Conservation (phyloP, 2,797 vertebrate species). For the Ctenosaura bakeri region DNA sequence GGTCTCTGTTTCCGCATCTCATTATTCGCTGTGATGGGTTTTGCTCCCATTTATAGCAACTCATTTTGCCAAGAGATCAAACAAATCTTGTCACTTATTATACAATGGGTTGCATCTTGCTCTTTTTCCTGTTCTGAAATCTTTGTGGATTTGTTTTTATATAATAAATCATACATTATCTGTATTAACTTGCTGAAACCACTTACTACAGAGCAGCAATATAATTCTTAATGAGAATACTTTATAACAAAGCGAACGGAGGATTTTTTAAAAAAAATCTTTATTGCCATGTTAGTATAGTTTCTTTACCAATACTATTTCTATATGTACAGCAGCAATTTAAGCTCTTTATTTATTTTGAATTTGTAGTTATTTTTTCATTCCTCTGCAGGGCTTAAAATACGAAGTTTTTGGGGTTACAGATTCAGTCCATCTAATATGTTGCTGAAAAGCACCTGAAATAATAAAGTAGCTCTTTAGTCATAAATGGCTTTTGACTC, state of each 20-base stretch:
- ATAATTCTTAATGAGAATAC: neutral
- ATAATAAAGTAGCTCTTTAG: slow-evolving; percentile 71
- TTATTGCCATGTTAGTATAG: neutral
- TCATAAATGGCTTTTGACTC: slow-evolving; percentile 65
- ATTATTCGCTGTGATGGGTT: slow-evolving; percentile 65
- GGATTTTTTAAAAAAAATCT: neutral
- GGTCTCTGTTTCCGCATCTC: slow-evolving; percentile 71
- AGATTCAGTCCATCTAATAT: slow-evolving; percentile 63
- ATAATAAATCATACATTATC: slow-evolving; percentile 52
- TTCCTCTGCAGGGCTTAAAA: slow-evolving; percentile 2
- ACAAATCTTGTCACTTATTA: slow-evolving; percentile 60
- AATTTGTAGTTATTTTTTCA: slow-evolving; percentile 49
- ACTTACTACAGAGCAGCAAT: neutral
- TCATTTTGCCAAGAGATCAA: slow-evolving; percentile 55
- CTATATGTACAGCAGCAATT: slow-evolving; percentile 39
- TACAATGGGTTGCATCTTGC: slow-evolving; percentile 31
- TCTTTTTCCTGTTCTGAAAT: slow-evolving; percentile 40
- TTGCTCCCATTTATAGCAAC: slow-evolving; percentile 63
- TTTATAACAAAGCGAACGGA: neutral
- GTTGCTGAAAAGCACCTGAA: slow-evolving; percentile 74
- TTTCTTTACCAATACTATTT: neutral
- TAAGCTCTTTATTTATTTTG: slow-evolving; percentile 61
- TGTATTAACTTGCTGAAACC: neutral
- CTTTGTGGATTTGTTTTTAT: slow-evolving; percentile 45
- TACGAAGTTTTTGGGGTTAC: slow-evolving; percentile 61